These are phyloP conservation scores for Speoplatyrhinus poulsoni DNA, from an alignment of 2,113 vertebrate species.

Conservation along the genomic window DNA sequence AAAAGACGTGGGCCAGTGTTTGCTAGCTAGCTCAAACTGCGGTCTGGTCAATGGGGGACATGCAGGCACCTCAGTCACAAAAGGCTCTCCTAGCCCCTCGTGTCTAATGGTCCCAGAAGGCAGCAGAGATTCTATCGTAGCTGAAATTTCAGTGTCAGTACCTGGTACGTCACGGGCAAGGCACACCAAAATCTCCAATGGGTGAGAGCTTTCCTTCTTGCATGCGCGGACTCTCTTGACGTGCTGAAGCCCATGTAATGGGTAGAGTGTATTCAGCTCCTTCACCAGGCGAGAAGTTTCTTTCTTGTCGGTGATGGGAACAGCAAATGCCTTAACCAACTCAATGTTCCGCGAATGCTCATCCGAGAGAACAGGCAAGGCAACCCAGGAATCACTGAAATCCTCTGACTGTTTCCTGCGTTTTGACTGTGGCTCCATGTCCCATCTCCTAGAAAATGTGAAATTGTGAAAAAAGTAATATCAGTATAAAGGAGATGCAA, in stretches of 20 bases:
- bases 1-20: slow-evolving; percentile 85
- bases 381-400: slow-evolving; percentile 62
- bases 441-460: slow-evolving; percentile 35
- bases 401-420: slow-evolving; percentile 48
- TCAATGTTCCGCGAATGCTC: slow-evolving; percentile 71
- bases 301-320: slow-evolving; percentile 79
- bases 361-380: slow-evolving; percentile 82
- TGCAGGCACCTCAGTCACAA: slow-evolving; percentile 78
- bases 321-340: slow-evolving; percentile 77
- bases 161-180: slow-evolving; percentile 54
- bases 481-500: slow-evolving; percentile 16
- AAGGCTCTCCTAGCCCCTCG: slow-evolving; percentile 78
- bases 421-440: slow-evolving; percentile 76
- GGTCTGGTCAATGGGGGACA: slow-evolving; percentile 78
- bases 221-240: slow-evolving; percentile 83
- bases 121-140: slow-evolving; percentile 65
- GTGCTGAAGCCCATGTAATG: slow-evolving; percentile 75
- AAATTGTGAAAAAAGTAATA: slow-evolving; percentile 21
- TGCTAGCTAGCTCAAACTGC: slow-evolving; percentile 82
- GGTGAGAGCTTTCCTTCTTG: slow-evolving; percentile 42
- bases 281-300: slow-evolving; percentile 80
- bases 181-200: slow-evolving; percentile 82
- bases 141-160: neutral
- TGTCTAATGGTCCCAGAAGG: slow-evolving; percentile 38
- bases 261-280: slow-evolving; percentile 71